phyloP scores from a whole-genome alignment of 2,113 vertebrate species.

The Loxodonta africana region DNA sequence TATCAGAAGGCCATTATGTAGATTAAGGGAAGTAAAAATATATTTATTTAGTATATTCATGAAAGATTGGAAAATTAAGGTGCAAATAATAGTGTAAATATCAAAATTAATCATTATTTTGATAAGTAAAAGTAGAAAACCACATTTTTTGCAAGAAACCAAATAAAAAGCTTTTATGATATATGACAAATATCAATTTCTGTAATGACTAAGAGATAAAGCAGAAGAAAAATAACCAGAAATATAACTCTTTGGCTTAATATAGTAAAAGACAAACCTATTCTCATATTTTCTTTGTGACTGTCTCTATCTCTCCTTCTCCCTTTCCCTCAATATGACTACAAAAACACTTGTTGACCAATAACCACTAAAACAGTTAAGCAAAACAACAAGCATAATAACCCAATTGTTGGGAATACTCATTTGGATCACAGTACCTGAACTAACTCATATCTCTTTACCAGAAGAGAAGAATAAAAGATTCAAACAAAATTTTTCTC shows the following conservation, averaged over 20 bases:
- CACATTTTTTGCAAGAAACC: not conserved
- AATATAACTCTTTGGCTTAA: not conserved
- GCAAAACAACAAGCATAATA: not conserved
- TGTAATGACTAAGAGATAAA: not conserved
- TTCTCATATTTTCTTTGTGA: not conserved
- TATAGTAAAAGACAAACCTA: slow-evolving; percentile 1
- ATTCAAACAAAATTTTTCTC: not conserved
- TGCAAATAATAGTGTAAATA: not conserved
- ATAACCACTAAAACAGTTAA: not conserved
- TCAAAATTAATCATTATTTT: not conserved
- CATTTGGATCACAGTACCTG: not conserved
- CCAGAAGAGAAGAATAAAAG: slow-evolving; percentile 39
- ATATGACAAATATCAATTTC: not conserved
- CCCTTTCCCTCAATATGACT: not conserved
- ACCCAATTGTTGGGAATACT: not conserved
- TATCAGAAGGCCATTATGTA: not conserved
- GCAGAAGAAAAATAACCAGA: not conserved
- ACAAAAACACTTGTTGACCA: not conserved
- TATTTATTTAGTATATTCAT: not conserved
- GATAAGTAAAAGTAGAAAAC: rapidly evolving
- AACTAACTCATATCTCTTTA: not conserved
- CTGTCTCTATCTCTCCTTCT: not conserved
- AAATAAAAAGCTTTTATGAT: not conserved
- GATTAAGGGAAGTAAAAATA: not conserved
- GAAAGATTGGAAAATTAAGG: not conserved